These are phyloP conservation scores for Corella eumyota DNA, from an alignment of 23 tunicate species.

Conservation along the genomic window DNA sequence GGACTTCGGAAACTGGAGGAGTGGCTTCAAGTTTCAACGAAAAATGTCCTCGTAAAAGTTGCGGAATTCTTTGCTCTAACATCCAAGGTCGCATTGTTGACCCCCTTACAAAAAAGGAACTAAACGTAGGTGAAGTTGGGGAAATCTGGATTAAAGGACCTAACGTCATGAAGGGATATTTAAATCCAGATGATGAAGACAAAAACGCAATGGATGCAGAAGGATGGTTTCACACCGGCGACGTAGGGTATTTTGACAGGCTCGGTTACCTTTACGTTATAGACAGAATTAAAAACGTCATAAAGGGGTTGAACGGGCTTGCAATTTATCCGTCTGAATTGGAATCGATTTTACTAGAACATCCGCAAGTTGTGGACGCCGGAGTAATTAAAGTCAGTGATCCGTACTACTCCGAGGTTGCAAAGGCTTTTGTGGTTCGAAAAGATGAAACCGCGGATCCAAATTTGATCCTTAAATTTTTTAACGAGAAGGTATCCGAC, in stretches of 20 bases:
- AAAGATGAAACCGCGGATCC: not conserved
- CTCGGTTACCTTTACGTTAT: constrained; percentile 26
- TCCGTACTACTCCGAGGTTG: constrained; percentile 1
- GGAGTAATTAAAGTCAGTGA: not conserved
- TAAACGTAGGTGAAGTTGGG: constrained; percentile 26
- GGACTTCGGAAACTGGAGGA: not conserved
- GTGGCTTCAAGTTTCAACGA: not conserved
- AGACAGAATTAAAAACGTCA: constrained; percentile 39
- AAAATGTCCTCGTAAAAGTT: not conserved
- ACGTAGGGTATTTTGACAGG: constrained; percentile 41
- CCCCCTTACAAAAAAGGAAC: constrained; percentile 22
- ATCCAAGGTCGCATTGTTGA: constrained; percentile 13
- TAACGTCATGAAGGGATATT: constrained; percentile 40
- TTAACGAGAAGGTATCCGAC: not conserved
- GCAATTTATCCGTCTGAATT: constrained; percentile 1
- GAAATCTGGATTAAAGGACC: constrained; percentile 40
- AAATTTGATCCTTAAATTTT: not conserved
- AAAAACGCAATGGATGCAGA: constrained; percentile 8
- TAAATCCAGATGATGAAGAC: constrained; percentile 18
- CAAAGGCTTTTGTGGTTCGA: constrained; percentile 3
- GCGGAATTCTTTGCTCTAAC: not conserved
- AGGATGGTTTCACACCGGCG: constrained; percentile 62
- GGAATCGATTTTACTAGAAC: not conserved
- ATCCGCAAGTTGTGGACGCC: constrained; percentile 7
- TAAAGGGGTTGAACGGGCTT: constrained; percentile 1